Conservation (phyloP, 92 coral and sea anemone species). For the Palythoa grandis region DNA sequence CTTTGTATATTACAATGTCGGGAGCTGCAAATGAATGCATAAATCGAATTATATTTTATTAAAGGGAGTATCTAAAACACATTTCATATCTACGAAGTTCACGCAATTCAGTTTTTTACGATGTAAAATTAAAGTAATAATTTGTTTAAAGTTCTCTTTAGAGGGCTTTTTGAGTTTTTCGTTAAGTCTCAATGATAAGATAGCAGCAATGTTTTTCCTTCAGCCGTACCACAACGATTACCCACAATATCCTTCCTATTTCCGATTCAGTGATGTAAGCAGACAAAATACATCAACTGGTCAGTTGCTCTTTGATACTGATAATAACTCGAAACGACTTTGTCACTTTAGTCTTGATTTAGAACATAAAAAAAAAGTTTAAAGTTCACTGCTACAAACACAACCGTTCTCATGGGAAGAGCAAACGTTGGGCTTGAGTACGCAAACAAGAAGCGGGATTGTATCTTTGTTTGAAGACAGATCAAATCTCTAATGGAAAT, state of each 20-base stretch:
- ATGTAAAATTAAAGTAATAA: too few relatives aligned
- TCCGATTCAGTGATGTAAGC: conserved; percentile 18
- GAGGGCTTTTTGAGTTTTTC: not conserved
- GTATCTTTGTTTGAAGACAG: not conserved
- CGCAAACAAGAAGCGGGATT: not conserved
- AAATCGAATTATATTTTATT: too few relatives aligned
- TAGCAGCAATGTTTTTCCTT: not conserved
- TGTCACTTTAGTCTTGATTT: not conserved
- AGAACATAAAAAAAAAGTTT: not conserved
- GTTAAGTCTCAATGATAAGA: not conserved
- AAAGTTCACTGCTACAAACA: not conserved
- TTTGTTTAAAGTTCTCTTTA: not conserved
- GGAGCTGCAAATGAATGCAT: too few relatives aligned
- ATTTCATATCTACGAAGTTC: too few relatives aligned
- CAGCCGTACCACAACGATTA: not conserved
- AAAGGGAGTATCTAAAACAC: too few relatives aligned
- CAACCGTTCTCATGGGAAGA: not conserved
- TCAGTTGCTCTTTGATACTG: not conserved
- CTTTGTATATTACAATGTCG: too few relatives aligned
- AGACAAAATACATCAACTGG: conserved; percentile 27
- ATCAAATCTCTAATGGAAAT: not conserved
- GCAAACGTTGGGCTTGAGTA: not conserved
- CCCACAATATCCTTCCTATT: not conserved
- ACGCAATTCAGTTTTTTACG: too few relatives aligned
- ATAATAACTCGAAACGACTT: not conserved